These are phyloP conservation scores for Trididemnum miniatum DNA, from an alignment of 23 tunicate species.

Conservation along the genomic window DNA sequence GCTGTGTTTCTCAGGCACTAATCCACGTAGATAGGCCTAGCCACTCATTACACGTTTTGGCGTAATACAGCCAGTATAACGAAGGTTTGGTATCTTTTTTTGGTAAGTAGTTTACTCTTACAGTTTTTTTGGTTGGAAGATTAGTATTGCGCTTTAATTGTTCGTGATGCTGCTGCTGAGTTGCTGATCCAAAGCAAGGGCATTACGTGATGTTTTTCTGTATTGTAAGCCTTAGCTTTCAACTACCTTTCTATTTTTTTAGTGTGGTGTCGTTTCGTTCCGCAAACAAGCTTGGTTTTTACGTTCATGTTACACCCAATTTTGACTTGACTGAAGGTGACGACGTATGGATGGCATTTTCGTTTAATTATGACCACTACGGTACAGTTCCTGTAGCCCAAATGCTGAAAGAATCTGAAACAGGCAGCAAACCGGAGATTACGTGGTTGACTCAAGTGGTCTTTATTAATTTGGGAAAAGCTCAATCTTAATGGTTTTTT, in stretches of 20 bases:
- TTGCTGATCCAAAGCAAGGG: too few species aligned
- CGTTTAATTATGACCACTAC: constrained; percentile 66
- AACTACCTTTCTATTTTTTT: neutral
- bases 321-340: constrained; percentile 35
- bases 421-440: constrained; percentile 37
- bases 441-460: constrained; percentile 58
- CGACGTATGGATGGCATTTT: constrained; percentile 70
- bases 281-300: constrained; percentile 76
- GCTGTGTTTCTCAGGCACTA: too few species aligned
- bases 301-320: constrained; percentile 56
- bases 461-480: constrained; percentile 69
- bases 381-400: constrained; percentile 40
- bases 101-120: too few species aligned
- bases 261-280: constrained; percentile 57
- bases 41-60: too few species aligned
- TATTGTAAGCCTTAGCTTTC: too few species aligned
- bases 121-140: too few species aligned
- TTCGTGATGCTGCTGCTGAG: too few species aligned
- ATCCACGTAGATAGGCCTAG: too few species aligned
- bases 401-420: constrained; percentile 45
- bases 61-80: too few species aligned
- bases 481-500: neutral
- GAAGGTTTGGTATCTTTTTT: too few species aligned
- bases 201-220: too few species aligned
- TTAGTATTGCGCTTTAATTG: too few species aligned